Conservation (phyloP, 2,888 invertebrate species). For the Alcis repandata region DNA sequence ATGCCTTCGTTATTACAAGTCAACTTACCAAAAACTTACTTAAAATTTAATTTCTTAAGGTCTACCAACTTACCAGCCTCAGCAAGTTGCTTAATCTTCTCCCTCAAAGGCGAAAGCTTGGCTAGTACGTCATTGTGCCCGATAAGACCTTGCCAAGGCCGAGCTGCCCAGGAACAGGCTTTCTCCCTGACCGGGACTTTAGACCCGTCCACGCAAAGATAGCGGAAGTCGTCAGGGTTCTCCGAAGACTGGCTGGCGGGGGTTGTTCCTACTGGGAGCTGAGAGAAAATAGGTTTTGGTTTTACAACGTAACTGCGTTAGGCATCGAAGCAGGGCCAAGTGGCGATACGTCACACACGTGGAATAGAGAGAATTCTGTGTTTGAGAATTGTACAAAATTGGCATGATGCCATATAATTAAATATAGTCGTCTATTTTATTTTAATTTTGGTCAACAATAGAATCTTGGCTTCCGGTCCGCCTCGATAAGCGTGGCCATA, state of each 20-base stretch:
- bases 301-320: no score
- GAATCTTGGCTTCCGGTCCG: no score
- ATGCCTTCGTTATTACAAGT: no score
- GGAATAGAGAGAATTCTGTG: no score
- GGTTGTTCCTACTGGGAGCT: slow-evolving; percentile 88
- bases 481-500: no score
- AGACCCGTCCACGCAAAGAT: slow-evolving; percentile 93
- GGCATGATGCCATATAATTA: no score
- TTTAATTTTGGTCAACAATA: no score
- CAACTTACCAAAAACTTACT: no score
- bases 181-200: slow-evolving; percentile 89
- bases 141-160: slow-evolving; percentile 94
- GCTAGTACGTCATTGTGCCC: slow-evolving; percentile 88
- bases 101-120: slow-evolving; percentile 81
- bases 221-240: slow-evolving; percentile 89
- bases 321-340: no score
- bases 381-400: no score
- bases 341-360: not conserved
- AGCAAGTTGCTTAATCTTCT: slow-evolving; percentile 85
- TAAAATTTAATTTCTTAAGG: no score
- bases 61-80: slow-evolving; percentile 66
- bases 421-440: no score
- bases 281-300: slow-evolving; percentile 4
- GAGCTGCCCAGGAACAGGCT: slow-evolving; percentile 92
- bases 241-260: slow-evolving; percentile 87